phyloP scores from a whole-genome alignment of 2,797 vertebrate genomes.

The Alectoris magna region DNA sequence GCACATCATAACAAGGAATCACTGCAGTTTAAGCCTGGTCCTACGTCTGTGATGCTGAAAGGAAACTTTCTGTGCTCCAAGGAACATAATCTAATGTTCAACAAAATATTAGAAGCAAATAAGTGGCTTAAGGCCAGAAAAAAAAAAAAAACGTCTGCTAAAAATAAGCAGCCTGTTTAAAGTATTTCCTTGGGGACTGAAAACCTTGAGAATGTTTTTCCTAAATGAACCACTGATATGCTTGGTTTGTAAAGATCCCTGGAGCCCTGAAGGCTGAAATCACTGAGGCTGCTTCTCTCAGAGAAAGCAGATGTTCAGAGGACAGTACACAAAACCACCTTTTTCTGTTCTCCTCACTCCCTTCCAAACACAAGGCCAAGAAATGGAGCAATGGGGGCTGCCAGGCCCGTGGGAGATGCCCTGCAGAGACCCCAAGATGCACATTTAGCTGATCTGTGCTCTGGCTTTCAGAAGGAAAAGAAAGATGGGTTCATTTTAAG shows the following conservation, averaged over 20 bases:
- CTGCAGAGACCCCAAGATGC: neutral
- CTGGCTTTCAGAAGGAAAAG: neutral
- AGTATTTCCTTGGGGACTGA: constrained; percentile 59
- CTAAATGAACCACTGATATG: constrained; percentile 69
- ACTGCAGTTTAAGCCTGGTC: neutral
- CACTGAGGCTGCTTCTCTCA: constrained; percentile 57
- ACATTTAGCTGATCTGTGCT: neutral
- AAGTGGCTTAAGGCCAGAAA: constrained; percentile 57
- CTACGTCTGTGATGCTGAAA: constrained; percentile 10
- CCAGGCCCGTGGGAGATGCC: constrained; percentile 6
- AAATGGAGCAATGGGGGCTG: constrained; percentile 12
- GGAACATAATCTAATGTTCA: constrained; percentile 64
- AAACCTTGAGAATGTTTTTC: constrained; percentile 68
- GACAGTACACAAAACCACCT: constrained; percentile 42
- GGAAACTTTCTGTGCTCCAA: constrained; percentile 50
- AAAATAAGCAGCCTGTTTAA: constrained; percentile 67
- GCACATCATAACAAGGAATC: neutral
- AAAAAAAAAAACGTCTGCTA: neutral
- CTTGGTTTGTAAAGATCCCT: constrained; percentile 74
- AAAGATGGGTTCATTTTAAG: neutral
- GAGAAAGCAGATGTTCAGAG: constrained; percentile 72
- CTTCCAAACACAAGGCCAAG: neutral
- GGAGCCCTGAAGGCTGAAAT: constrained; percentile 63
- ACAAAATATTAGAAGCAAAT: constrained; percentile 72
- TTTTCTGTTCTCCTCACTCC: neutral